Percentiles rank a stretch among this genome's conserved stretches.
phyloP scores from a whole-genome alignment of 2,888 invertebrate genomes.

The Drosophila flavopinicola region DNA sequence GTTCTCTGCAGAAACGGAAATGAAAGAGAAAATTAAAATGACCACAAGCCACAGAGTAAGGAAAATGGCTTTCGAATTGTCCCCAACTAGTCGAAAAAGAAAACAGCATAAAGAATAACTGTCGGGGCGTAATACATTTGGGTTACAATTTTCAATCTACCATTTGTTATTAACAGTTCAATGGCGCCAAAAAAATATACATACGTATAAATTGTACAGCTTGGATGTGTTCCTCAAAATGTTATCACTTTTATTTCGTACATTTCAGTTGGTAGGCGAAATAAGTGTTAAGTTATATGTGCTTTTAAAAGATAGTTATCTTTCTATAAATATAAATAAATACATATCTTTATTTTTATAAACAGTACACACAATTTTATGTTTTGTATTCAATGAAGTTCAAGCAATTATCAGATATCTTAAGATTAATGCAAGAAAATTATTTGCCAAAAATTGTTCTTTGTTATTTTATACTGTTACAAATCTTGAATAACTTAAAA shows the following conservation, averaged over 20 bases:
- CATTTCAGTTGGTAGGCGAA: too few relatives aligned
- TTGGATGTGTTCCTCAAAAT: conserved; percentile 1
- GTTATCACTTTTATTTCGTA: background rate
- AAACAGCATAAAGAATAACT: conserved; percentile 15
- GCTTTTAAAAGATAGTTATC: too few relatives aligned
- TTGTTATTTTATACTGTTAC: too few relatives aligned
- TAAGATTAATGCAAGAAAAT: too few relatives aligned
- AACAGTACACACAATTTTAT: too few relatives aligned
- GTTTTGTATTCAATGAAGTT: too few relatives aligned
- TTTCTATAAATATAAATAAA: too few relatives aligned
- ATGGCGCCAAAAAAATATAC: conserved; percentile 27
- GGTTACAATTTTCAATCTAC: conserved; percentile 49
- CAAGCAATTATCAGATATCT: too few relatives aligned
- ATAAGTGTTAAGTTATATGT: too few relatives aligned
- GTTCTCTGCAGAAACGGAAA: conserved; percentile 30
- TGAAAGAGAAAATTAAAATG: conserved; percentile 33
- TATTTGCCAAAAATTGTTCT: too few relatives aligned
- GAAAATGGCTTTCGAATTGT: conserved; percentile 28
- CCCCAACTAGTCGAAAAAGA: conserved; percentile 16
- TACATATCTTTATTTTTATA: too few relatives aligned
- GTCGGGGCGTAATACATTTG: conserved; percentile 28
- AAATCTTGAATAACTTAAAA: too few relatives aligned
- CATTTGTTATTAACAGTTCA: conserved; percentile 57
- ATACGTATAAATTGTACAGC: conserved; percentile 3
- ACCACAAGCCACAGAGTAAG: conserved; percentile 26